phyloP scores from a whole-genome alignment of 2,888 invertebrate species.

The Taphrorychus bicolor region DNA sequence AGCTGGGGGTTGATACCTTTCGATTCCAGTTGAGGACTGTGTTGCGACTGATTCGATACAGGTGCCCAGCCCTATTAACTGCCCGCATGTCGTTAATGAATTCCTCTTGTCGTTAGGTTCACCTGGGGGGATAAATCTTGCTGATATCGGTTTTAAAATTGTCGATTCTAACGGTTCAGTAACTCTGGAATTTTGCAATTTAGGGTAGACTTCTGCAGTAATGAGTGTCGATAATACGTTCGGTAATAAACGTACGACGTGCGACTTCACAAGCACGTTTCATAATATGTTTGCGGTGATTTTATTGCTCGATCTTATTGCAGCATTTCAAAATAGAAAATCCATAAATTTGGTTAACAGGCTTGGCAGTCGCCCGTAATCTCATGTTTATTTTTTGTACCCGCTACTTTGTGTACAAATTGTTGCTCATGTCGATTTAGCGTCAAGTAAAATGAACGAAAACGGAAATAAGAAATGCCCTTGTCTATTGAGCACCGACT shows the following conservation, averaged over 20 bases:
- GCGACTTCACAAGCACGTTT: constrained; percentile 57
- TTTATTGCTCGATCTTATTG: constrained; percentile 70
- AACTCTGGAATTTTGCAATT: neutral
- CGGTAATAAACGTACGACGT: constrained; percentile 12
- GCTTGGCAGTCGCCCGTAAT: constrained; percentile 28
- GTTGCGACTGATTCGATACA: neutral
- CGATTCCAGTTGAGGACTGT: neutral
- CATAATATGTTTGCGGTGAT: constrained; percentile 67
- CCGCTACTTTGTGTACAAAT: neutral
- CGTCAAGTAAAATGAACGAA: no score
- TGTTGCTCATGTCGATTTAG: neutral
- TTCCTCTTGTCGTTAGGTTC: constrained; percentile 27
- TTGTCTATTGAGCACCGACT: no score
- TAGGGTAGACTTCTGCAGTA: neutral
- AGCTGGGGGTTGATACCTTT: neutral
- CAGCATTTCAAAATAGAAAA: constrained; percentile 49
- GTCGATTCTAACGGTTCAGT: neutral
- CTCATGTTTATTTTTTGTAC: neutral
- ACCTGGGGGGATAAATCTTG: constrained; percentile 31
- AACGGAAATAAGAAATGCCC: no score
- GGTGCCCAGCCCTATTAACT: neutral
- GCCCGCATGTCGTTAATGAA: constrained; percentile 36
- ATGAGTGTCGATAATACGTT: neutral
- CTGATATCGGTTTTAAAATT: constrained; percentile 23
- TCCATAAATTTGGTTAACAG: constrained; percentile 51